A percentile compares a stretch with the other conserved stretches of the same genome.
These are phyloP conservation scores for Aradophagus sp. DNA, from an alignment of 1,140 invertebrate species.

Conservation along the genomic window DNA sequence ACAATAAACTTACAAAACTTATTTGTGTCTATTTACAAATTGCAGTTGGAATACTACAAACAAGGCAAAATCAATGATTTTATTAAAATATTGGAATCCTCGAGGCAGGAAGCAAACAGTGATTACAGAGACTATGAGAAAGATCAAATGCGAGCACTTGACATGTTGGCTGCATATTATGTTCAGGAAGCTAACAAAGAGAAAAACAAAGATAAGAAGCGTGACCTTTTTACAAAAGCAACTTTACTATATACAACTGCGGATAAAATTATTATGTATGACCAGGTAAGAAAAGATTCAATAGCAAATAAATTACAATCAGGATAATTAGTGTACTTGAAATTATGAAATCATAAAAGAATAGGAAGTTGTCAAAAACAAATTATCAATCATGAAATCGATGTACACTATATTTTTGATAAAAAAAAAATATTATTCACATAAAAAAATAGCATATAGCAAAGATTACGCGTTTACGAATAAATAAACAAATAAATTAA, in stretches of 20 bases:
- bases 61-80: constrained; percentile 94
- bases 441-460: no score
- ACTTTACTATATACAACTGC: constrained; percentile 97
- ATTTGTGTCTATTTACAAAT: constrained; percentile 34
- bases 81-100: constrained; percentile 93
- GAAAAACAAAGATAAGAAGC: constrained; percentile 96
- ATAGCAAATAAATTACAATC: no score
- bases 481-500: background rate
- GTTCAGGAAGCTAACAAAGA: constrained; percentile 97
- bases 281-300: no score
- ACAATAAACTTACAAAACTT: background rate
- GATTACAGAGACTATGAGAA: constrained; percentile 95
- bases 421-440: no score
- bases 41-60: constrained; percentile 96
- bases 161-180: constrained; percentile 98
- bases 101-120: constrained; percentile 88
- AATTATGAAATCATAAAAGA: no score
- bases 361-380: no score
- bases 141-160: constrained; percentile 96
- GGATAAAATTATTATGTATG: constrained; percentile 99
- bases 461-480: no score
- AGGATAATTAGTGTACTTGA: no score
- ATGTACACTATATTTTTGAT: no score
- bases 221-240: constrained; percentile 97
- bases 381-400: no score